Evolutionary conservation across 2,797 vertebrate genomes (phyloP).

Genomic region (Pangasius larnaudii): DNA sequence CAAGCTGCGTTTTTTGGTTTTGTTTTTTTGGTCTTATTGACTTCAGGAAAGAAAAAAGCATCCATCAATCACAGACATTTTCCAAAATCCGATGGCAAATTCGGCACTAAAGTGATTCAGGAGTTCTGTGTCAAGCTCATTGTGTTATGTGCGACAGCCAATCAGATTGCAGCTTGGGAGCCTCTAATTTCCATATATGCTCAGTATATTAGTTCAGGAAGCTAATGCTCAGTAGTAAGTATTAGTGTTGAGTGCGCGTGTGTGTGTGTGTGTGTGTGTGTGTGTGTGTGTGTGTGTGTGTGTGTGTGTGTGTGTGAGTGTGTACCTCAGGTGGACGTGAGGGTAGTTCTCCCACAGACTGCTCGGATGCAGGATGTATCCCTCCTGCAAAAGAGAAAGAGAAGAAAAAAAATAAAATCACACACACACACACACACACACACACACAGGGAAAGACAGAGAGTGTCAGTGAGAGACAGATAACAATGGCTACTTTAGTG

Average conservation of each 20-base stretch:
- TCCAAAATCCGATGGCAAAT: too few relatives aligned
- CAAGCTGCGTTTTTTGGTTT: too few relatives aligned
- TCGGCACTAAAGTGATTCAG: too few relatives aligned
- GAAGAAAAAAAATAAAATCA: too few relatives aligned
- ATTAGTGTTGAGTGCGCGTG: neutral
- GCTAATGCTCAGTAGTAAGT: neutral
- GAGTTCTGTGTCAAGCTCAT: too few relatives aligned
- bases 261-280: neutral
- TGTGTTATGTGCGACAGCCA: neutral
- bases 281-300: conserved; percentile 21
- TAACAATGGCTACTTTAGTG: too few relatives aligned
- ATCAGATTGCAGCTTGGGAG: neutral
- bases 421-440: neutral
- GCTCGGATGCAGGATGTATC: conserved; percentile 89
- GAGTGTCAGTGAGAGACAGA: too few relatives aligned
- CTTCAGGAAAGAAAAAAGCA: too few relatives aligned
- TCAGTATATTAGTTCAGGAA: neutral
- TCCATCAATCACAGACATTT: too few relatives aligned
- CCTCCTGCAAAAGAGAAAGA: conserved; percentile 80
- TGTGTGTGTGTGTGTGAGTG: neutral
- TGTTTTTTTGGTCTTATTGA: too few relatives aligned
- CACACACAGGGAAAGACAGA: neutral
- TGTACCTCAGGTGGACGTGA: conserved; percentile 90
- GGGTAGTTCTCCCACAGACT: conserved; percentile 98
- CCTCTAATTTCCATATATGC: neutral